A percentile compares a stretch with the other conserved stretches of the same genome.
Evolutionary conservation across 2,113 vertebrate species (phyloP).

Genomic region (Sebastes schlegelii): DNA sequence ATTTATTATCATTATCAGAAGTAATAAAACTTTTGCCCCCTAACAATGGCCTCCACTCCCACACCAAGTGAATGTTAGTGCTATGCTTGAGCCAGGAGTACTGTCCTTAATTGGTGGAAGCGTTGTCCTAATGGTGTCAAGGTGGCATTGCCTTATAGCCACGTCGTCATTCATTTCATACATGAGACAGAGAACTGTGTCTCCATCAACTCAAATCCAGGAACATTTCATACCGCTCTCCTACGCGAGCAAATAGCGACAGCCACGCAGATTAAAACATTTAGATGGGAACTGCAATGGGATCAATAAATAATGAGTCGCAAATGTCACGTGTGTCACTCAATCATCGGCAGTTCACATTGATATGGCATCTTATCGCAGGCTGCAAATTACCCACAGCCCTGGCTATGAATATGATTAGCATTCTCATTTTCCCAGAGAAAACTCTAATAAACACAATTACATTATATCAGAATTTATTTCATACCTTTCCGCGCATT

Average conservation of each 20-base stretch:
- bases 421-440: constrained; percentile 72
- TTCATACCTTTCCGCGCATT: constrained; percentile 54
- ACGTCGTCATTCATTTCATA: constrained; percentile 53
- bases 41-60: constrained; percentile 58
- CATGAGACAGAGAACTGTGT: constrained; percentile 42
- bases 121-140: constrained; percentile 67
- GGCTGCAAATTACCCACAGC: constrained; percentile 77
- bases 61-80: constrained; percentile 46
- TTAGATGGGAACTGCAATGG: constrained; percentile 65
- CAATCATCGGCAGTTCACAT: constrained; percentile 70
- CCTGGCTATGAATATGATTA: constrained; percentile 83
- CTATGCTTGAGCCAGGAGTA: constrained; percentile 16
- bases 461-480: constrained; percentile 60
- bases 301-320: constrained; percentile 82
- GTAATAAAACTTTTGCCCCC: constrained; percentile 70
- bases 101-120: constrained; percentile 51
- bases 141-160: constrained; percentile 48
- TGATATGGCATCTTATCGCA: constrained; percentile 70
- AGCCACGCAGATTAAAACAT: constrained; percentile 68
- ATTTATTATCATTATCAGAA: constrained; percentile 74
- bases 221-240: constrained; percentile 26
- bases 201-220: constrained; percentile 28
- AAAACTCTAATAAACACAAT: constrained; percentile 74
- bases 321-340: constrained; percentile 80
- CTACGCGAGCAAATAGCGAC: constrained; percentile 1